Evolutionary conservation across 1,140 invertebrate species (phyloP).

Genomic region (Linepithema humile): DNA sequence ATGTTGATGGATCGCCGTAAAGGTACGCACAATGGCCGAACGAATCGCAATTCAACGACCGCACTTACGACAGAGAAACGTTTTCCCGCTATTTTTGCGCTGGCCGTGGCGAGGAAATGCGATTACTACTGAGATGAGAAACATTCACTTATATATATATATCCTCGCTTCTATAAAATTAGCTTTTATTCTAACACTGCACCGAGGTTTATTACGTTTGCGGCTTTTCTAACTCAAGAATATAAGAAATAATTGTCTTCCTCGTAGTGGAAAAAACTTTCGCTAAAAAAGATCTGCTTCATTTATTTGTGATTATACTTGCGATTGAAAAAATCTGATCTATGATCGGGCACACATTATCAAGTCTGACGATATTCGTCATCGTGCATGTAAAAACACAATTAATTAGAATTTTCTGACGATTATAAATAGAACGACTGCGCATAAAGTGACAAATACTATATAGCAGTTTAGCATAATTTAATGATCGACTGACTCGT

Average conservation of each 20-base stretch:
- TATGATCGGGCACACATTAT: neutral
- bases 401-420: neutral
- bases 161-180: neutral
- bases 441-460: conserved; percentile 2
- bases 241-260: neutral
- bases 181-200: neutral
- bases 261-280: neutral
- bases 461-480: conserved; percentile 27
- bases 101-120: neutral
- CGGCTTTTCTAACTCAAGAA: neutral
- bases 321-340: neutral
- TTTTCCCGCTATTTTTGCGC: conserved; percentile 33
- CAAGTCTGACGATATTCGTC: neutral
- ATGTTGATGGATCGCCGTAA: conserved; percentile 59
- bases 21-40: conserved; percentile 40
- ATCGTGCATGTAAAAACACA: neutral
- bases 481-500: conserved; percentile 6
- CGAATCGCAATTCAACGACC: conserved; percentile 60
- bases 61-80: neutral
- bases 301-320: neutral
- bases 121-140: neutral
- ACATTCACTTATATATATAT: neutral
- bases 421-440: neutral
- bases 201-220: neutral
- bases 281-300: neutral